Evolutionary conservation across 2,888 invertebrate genomes (phyloP).

Genomic region (Meteorus colon): DNA sequence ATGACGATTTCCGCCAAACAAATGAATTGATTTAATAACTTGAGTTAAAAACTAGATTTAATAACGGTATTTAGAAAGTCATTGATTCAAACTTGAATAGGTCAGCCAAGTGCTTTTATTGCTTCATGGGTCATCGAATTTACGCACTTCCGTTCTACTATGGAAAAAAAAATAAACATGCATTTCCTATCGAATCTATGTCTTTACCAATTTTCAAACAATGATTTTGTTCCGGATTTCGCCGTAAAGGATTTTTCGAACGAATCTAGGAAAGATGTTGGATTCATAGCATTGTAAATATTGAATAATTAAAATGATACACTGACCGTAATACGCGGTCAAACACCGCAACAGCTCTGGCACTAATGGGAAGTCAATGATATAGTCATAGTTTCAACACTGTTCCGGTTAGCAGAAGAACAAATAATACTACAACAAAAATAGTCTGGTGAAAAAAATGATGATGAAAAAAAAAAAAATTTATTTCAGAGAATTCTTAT

Average conservation of each 20-base stretch:
- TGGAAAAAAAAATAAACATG: neutral
- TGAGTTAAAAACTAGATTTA: constrained; percentile 59
- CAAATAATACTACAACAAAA: neutral
- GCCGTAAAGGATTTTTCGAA: neutral
- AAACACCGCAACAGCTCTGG: neutral
- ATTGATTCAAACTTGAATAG: constrained; percentile 48
- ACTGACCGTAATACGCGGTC: constrained; percentile 10
- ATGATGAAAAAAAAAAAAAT: neutral
- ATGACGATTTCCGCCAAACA: neutral
- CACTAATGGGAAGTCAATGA: constrained; percentile 7
- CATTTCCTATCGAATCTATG: neutral
- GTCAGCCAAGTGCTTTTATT: constrained; percentile 46
- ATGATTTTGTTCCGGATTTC: neutral
- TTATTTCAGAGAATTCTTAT: neutral
- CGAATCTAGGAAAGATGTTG: neutral
- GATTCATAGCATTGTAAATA: neutral
- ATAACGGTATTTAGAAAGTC: constrained; percentile 70
- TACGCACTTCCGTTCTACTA: neutral
- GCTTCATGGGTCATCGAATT: constrained; percentile 40
- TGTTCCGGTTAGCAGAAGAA: neutral
- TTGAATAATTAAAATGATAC: neutral
- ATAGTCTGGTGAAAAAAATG: neutral
- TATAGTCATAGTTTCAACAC: neutral
- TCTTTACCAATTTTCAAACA: neutral
- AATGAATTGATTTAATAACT: constrained; percentile 56